Evolutionary conservation across 1,140 invertebrate species (phyloP), one percentile per base, ranked within the genome.

Genomic region (Brachionus calyciflorus): DNA sequence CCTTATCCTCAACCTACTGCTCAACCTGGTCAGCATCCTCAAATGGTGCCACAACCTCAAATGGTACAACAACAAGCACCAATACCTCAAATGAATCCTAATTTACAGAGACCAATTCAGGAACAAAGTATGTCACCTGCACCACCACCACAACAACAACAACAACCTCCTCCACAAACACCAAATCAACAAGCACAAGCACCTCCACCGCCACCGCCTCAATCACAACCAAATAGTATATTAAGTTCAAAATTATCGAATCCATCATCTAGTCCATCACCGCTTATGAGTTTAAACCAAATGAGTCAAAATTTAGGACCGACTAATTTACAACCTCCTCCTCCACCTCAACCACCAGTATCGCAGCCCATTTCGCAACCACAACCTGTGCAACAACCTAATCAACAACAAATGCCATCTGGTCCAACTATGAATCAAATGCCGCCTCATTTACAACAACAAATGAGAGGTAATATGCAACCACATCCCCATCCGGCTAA

Each of bases 221-320:
- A 68, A 77, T 3, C 60, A 55, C 60, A 37, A 70, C 48, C 77
- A 40, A 46, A 5, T 28, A 53, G 65, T 12, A 75, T 73, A 6
- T 78, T 75, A 5, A 57, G 63, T 44, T 77, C 76, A 63, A 78
- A 78, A 21, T 78, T 78, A 24, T 51, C 78, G 48, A 79, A 80
- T 10, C 30, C 77, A 80, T 80, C 65, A 77, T 53, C 30, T 77
- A 78, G 7, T 82, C 60, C 33, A 28, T 46, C 44, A 14, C 44
- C 44, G 9, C 12, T 65, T 10, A 65, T 65, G 60, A 65, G 60
- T 24, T 21, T 65, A 0, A 65, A 65, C 6, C 60, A 65, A 46
- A 65, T 65, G 60, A 65, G 17, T 46, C 60, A 65, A 19, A 65
- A 65, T 65, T 21, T 65, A 24, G 40, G 9, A 2, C 60, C 28